Evolutionary conservation across 2,888 invertebrate species (phyloP).

Genomic region (Salpingus planirostris): DNA sequence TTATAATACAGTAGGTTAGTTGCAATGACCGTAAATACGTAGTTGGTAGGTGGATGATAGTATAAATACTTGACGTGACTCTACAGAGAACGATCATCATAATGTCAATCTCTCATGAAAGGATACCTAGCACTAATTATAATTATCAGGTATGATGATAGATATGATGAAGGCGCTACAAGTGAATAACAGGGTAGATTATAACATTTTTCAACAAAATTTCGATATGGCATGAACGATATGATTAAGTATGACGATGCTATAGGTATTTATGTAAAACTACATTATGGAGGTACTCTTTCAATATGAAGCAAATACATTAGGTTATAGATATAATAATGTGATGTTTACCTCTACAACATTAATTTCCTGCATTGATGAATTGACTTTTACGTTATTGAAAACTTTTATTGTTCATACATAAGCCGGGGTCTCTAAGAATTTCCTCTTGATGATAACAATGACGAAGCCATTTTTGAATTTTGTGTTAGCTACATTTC

Average conservation of each 20-base stretch:
- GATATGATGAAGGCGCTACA: conserved; percentile 4
- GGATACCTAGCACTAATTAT: conserved; percentile 2
- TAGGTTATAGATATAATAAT: no score
- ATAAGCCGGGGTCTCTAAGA: conserved; percentile 1
- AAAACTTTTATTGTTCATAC: conserved; percentile 2
- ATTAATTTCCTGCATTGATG: conserved; percentile 13
- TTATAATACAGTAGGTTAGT: not conserved
- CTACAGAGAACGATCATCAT: no score
- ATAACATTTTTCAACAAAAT: conserved; percentile 1
- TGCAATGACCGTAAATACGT: no score
- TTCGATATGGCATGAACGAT: no score
- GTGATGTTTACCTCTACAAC: no score
- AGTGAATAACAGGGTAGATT: not conserved
- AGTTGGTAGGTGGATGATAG: conserved; percentile 7
- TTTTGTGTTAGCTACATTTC: no score
- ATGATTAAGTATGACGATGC: no score
- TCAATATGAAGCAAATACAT: no score
- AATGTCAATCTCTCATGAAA: conserved; percentile 14
- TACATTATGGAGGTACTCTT: no score
- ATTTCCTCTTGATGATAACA: no score
- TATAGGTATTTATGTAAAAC: no score
- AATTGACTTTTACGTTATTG: conserved; percentile 17
- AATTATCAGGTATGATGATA: conserved; percentile 1
- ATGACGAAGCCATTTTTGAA: conserved; percentile 18
- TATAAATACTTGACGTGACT: conserved; percentile 10